A percentile compares a stretch with the other conserved stretches of the same genome.
phyloP scores from a whole-genome alignment of 2,113 vertebrate genomes.

The Sander lucioperca region DNA sequence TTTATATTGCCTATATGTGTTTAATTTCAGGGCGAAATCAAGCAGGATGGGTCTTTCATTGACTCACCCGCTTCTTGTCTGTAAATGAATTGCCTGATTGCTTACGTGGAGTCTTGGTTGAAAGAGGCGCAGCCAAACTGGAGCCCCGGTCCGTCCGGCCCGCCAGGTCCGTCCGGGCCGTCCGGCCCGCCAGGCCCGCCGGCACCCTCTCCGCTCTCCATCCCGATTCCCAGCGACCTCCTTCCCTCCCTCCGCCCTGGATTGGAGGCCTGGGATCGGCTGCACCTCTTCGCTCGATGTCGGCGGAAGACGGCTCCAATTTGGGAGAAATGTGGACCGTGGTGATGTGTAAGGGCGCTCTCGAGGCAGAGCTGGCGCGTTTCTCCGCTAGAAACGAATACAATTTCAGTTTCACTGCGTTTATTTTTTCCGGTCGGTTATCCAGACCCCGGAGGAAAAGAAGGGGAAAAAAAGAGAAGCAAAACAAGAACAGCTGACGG shows the following conservation, averaged over 20 bases:
- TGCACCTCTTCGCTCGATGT: constrained; percentile 69
- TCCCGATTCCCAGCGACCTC: constrained; percentile 81
- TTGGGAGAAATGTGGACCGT: constrained; percentile 18
- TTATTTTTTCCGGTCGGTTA: neutral
- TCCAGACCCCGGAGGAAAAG: neutral
- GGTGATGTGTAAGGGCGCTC: fast-evolving
- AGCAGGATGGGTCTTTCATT: neutral
- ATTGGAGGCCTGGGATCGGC: constrained; percentile 81
- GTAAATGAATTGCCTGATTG: neutral
- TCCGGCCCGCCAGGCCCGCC: constrained; percentile 67
- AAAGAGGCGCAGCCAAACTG: constrained; percentile 89
- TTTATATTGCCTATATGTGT: too few relatives aligned
- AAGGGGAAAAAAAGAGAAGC: constrained; percentile 40
- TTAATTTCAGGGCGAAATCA: neutral
- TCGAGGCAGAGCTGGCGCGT: neutral
- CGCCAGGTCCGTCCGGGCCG: constrained; percentile 67
- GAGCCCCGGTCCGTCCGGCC: constrained; percentile 61
- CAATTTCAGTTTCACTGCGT: neutral
- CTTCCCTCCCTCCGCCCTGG: constrained; percentile 78
- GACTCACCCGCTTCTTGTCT: neutral
- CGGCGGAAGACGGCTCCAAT: constrained; percentile 71
- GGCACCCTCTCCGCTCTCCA: constrained; percentile 81
- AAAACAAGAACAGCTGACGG: constrained; percentile 85
- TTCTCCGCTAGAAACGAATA: neutral
- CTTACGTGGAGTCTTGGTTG: constrained; percentile 97